These are phyloP conservation scores for Gryllus bimaculatus DNA, from an alignment of 1,140 invertebrate species.

Conservation along the genomic window DNA sequence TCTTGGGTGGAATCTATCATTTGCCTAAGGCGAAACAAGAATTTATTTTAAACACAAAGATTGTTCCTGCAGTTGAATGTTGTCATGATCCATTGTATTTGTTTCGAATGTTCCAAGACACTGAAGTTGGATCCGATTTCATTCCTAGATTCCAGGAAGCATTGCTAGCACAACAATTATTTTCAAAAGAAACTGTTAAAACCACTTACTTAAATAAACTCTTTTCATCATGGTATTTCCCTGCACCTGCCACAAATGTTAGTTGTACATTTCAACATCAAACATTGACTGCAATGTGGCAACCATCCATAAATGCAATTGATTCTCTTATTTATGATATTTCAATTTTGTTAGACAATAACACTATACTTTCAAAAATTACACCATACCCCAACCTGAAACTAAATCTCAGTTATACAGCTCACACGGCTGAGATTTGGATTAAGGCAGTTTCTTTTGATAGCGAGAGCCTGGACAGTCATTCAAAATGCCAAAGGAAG, in stretches of 20 bases:
- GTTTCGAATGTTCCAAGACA: slow-evolving; percentile 46
- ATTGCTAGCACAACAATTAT: background rate
- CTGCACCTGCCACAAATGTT: slow-evolving; percentile 1
- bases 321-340: slow-evolving; percentile 1
- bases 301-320: background rate
- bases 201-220: background rate
- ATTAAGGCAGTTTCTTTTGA: background rate
- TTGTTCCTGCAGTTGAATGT: slow-evolving; percentile 37
- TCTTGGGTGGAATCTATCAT: slow-evolving; percentile 35
- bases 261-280: background rate
- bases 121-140: slow-evolving; percentile 32
- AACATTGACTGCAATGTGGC: slow-evolving; percentile 7
- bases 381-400: background rate
- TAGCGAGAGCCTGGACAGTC: background rate
- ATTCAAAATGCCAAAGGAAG: background rate
- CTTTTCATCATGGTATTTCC: slow-evolving; percentile 8
- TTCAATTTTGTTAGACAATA: background rate
- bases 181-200: background rate
- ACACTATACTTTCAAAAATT: background rate
- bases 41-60: slow-evolving; percentile 30
- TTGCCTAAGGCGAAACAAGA: slow-evolving; percentile 31
- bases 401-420: background rate
- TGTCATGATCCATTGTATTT: slow-evolving; percentile 42
- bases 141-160: background rate
- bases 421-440: background rate